These are phyloP conservation scores for Parochlus steinenii DNA, from an alignment of 2,888 invertebrate genomes.

Conservation along the genomic window DNA sequence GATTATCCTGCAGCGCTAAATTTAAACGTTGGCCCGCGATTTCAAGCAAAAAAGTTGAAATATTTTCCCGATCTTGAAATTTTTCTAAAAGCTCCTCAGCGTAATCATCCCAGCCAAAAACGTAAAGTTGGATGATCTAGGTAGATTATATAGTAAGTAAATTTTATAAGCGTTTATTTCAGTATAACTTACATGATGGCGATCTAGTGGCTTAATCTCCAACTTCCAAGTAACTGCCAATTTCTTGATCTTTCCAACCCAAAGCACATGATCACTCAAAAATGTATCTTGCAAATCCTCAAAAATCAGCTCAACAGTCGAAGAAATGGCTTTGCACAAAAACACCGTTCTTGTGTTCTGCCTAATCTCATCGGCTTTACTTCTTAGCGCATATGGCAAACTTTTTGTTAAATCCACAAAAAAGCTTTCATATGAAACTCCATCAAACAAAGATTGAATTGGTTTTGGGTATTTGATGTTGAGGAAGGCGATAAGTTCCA, in stretches of 20 bases:
- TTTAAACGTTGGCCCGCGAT: conserved; percentile 70
- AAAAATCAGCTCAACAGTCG: conserved; percentile 56
- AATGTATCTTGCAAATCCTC: conserved; percentile 36
- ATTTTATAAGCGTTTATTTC: conserved; percentile 11
- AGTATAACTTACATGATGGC: conserved; percentile 52
- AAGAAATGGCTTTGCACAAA: conserved; percentile 52
- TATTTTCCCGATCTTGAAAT: conserved; percentile 47
- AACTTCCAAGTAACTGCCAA: conserved; percentile 65
- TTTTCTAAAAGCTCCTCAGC: conserved; percentile 45
- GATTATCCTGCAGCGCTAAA: conserved; percentile 42
- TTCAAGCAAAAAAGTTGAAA: conserved; percentile 55
- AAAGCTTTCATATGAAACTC: conserved; percentile 40
- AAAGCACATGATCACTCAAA: conserved; percentile 37
- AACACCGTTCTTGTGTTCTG: conserved; percentile 52
- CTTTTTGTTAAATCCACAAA: conserved; percentile 29
- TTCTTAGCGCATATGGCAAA: conserved; percentile 40
- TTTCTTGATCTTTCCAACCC: conserved; percentile 55
- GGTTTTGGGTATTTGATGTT: conserved; percentile 57
- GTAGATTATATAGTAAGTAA: conserved; percentile 14
- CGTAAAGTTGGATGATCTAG: conserved; percentile 43
- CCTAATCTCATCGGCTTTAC: conserved; percentile 51
- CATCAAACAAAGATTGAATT: conserved; percentile 59
- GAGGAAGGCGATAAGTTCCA: conserved; percentile 66
- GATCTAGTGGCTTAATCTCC: conserved; percentile 51
- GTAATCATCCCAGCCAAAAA: conserved; percentile 42